These are phyloP conservation scores for Illadopsis cleaveri DNA, from an alignment of 2,113 vertebrate species.

Conservation along the genomic window DNA sequence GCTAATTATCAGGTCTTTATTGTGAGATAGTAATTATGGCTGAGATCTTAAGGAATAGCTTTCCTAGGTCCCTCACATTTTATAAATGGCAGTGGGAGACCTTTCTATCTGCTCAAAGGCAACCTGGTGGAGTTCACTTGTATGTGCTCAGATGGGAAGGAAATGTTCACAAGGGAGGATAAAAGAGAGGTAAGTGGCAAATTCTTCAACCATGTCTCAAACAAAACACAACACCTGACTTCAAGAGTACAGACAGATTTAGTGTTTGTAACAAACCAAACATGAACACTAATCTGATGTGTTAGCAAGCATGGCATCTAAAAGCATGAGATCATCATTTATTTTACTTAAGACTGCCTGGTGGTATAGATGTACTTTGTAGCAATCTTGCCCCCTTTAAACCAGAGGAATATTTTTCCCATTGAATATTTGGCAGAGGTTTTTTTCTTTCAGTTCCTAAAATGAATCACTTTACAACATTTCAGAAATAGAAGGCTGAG, in stretches of 20 bases:
- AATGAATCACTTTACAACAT: background rate
- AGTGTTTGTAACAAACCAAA: background rate
- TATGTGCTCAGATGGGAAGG: background rate
- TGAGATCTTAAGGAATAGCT: background rate
- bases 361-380: background rate
- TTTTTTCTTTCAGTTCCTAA: background rate
- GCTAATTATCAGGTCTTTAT: background rate
- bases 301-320: background rate
- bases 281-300: background rate
- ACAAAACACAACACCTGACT: background rate
- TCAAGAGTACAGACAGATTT: background rate
- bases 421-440: background rate
- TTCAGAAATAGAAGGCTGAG: background rate
- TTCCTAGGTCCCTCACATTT: background rate
- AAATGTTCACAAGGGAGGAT: background rate
- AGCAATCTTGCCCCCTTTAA: background rate
- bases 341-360: background rate
- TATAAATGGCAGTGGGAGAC: background rate
- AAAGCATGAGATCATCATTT: background rate
- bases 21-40: background rate
- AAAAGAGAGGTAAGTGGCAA: background rate
- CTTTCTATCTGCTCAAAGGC: background rate
- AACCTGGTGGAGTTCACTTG: background rate
- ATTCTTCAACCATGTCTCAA: background rate
- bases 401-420: background rate